These are phyloP conservation scores for Lasioglossum baleicum DNA, from an alignment of 1,140 invertebrate species.

Conservation along the genomic window DNA sequence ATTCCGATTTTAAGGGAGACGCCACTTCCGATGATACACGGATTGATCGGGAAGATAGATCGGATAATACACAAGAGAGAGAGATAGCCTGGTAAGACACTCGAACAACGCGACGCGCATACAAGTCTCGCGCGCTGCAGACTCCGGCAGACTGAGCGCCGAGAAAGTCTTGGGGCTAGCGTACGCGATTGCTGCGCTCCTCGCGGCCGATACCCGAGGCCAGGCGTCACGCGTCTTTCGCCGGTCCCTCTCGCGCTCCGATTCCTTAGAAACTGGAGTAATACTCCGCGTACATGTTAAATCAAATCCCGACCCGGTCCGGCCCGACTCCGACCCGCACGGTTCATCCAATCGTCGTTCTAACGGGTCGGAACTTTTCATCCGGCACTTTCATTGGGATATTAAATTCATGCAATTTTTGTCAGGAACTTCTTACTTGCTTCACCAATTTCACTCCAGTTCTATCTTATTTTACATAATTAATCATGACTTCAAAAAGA, in stretches of 20 bases:
- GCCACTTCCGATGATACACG: not conserved
- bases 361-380: too few species aligned
- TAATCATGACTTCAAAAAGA: too few species aligned
- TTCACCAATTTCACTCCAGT: too few species aligned
- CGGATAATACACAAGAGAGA: not conserved
- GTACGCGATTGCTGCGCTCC: constrained; percentile 63
- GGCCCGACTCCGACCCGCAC: too few species aligned
- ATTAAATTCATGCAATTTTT: too few species aligned
- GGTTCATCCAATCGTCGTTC: too few species aligned
- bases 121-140: constrained; percentile 57
- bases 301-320: constrained; percentile 26
- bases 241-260: constrained; percentile 46
- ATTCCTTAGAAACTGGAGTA: constrained; percentile 49
- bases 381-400: too few species aligned
- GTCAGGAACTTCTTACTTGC: too few species aligned
- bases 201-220: constrained; percentile 48
- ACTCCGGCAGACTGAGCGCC: constrained; percentile 68
- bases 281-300: constrained; percentile 21
- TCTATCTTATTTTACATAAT: too few species aligned
- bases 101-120: constrained; percentile 8
- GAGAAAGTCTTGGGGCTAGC: constrained; percentile 54
- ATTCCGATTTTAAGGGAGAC: not conserved
- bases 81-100: not conserved
- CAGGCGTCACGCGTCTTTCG: constrained; percentile 41
- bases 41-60: too few species aligned